Evolutionary conservation across 2,888 invertebrate genomes (phyloP).

Genomic region (Leptinotarsa peninsularis): DNA sequence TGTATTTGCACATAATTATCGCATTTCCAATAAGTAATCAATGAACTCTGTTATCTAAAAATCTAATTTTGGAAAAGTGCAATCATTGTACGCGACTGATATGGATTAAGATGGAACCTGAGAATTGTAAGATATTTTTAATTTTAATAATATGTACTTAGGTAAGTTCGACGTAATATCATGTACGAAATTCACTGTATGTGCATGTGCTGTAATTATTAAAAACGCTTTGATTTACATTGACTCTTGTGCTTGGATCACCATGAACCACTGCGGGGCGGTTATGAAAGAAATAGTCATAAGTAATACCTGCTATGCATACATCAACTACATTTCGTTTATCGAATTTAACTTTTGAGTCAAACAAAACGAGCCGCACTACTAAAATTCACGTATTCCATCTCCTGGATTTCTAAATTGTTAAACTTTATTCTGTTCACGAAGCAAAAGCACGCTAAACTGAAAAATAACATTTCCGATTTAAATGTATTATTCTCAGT

Average conservation of each 20-base stretch:
- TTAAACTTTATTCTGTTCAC: too few species aligned
- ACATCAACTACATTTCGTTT: too few species aligned
- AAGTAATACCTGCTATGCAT: too few species aligned
- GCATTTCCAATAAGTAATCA: too few species aligned
- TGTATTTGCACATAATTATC: too few species aligned
- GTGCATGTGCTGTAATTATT: constrained; percentile 67
- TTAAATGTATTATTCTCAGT: too few species aligned
- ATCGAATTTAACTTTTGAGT: too few species aligned
- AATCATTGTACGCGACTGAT: constrained; percentile 57
- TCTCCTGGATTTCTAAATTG: too few species aligned
- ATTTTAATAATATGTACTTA: constrained; percentile 57
- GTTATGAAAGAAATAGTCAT: neutral
- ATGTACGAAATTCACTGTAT: constrained; percentile 67
- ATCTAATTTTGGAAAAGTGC: constrained; percentile 26
- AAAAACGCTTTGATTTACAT: constrained; percentile 53
- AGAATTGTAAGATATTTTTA: constrained; percentile 60
- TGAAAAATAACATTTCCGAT: too few species aligned
- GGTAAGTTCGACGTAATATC: constrained; percentile 63
- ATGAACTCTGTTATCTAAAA: neutral
- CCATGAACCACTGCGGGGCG: neutral
- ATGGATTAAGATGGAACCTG: constrained; percentile 54
- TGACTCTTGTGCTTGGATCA: constrained; percentile 43
- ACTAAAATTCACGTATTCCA: too few species aligned
- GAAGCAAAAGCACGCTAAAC: too few species aligned
- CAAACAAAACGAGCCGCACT: too few species aligned